phyloP scores from a whole-genome alignment of 2,797 vertebrate species.

The Peromyscus attwateri region DNA sequence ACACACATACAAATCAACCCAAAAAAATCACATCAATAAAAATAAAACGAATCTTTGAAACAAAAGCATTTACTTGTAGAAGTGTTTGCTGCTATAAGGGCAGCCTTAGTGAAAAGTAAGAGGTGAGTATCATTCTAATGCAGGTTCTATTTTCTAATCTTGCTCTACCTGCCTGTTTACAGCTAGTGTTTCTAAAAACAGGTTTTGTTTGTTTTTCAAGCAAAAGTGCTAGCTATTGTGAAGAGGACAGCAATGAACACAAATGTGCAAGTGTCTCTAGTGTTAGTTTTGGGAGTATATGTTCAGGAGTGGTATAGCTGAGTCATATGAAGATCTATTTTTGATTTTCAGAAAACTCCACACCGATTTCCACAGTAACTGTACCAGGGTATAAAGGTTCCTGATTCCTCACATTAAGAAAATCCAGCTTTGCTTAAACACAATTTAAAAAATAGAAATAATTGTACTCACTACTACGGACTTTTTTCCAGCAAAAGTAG shows the following conservation, averaged over 20 bases:
- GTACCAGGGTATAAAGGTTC: not conserved
- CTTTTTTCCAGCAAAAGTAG: not conserved
- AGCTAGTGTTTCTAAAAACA: slow-evolving; percentile 8
- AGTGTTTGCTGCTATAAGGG: not conserved
- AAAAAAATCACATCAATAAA: not conserved
- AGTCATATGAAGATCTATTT: not conserved
- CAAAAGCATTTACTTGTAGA: not conserved
- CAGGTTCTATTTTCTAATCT: not conserved
- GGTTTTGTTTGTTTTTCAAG: not conserved
- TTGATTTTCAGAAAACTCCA: not conserved
- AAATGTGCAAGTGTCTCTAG: not conserved
- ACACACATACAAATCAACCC: not conserved
- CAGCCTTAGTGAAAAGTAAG: not conserved
- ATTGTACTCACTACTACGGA: not conserved
- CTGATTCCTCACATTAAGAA: not conserved
- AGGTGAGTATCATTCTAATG: not conserved
- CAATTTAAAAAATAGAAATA: not conserved
- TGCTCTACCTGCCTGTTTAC: not conserved
- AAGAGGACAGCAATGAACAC: not conserved
- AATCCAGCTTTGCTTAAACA: not conserved
- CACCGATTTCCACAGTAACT: not conserved
- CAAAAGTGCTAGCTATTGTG: not conserved
- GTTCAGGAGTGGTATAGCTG: not conserved
- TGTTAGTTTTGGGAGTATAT: not conserved
- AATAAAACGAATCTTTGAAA: not conserved